These are phyloP conservation scores for Rousettus madagascariensis DNA, from an alignment of 2,797 vertebrate genomes.

Conservation along the genomic window DNA sequence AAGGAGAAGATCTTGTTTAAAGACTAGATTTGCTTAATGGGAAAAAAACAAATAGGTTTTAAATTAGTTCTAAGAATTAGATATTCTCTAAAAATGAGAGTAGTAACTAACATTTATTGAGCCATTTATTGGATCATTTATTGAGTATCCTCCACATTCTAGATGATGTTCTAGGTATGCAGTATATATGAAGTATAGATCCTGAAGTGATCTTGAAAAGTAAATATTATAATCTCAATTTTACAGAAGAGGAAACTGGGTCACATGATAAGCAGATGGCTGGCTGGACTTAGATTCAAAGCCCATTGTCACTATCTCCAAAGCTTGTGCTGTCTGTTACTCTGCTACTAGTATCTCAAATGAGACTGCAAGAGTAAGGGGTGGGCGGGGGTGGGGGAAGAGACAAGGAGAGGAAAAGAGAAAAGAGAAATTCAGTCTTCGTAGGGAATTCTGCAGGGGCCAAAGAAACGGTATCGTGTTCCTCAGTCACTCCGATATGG, in stretches of 20 bases:
- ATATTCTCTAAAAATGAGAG: not conserved
- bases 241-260: not conserved
- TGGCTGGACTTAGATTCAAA: not conserved
- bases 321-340: not conserved
- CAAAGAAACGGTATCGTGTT: not conserved
- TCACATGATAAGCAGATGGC: not conserved
- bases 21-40: not conserved
- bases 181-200: accelerated
- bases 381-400: accelerated
- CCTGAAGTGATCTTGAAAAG: not conserved
- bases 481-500: not conserved
- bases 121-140: not conserved
- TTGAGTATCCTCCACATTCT: not conserved
- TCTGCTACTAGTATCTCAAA: not conserved
- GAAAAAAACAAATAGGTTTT: not conserved
- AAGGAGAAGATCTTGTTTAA: not conserved
- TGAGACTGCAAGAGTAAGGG: not conserved
- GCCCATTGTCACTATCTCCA: not conserved
- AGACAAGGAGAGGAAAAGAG: accelerated
- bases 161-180: not conserved
- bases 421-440: not conserved
- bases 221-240: not conserved
- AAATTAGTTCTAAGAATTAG: not conserved
- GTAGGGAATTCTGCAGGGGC: not conserved
- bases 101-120: not conserved